Conservation (phyloP, 2,797 vertebrate genomes). For the Squalus acanthias region DNA sequence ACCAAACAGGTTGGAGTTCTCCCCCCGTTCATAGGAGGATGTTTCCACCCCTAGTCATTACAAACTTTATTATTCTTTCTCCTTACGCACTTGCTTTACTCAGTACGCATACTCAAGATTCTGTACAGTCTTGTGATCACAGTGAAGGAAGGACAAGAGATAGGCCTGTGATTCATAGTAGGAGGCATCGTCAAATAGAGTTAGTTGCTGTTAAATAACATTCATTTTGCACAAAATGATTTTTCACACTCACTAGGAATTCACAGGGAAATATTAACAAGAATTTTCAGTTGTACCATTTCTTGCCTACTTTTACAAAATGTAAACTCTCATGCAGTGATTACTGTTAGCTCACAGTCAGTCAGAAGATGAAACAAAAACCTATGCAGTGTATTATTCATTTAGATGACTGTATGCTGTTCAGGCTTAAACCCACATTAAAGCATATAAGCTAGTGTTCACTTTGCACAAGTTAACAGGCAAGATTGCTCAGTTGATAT, state of each 20-base stretch:
- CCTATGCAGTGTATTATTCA: not conserved
- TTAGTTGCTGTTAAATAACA: not conserved
- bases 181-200: not conserved
- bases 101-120: not conserved
- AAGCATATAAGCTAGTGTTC: not conserved
- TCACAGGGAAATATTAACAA: not conserved
- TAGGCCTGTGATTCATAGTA: not conserved
- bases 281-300: not conserved
- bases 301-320: slow-evolving; percentile 7
- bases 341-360: not conserved
- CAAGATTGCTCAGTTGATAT: slow-evolving; percentile 1
- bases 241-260: slow-evolving; percentile 21
- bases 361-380: not conserved
- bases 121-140: not conserved
- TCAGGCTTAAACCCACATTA: not conserved
- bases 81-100: not conserved
- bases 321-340: slow-evolving; percentile 1
- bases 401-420: not conserved
- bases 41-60: not conserved
- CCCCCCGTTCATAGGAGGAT: not conserved
- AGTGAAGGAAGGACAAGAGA: not conserved
- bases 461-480: not conserved
- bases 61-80: slow-evolving; percentile 1
- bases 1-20: not conserved
- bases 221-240: slow-evolving; percentile 29